These are phyloP conservation scores for Strix occidentalis DNA, from an alignment of 2,797 vertebrate species.

Conservation along the genomic window DNA sequence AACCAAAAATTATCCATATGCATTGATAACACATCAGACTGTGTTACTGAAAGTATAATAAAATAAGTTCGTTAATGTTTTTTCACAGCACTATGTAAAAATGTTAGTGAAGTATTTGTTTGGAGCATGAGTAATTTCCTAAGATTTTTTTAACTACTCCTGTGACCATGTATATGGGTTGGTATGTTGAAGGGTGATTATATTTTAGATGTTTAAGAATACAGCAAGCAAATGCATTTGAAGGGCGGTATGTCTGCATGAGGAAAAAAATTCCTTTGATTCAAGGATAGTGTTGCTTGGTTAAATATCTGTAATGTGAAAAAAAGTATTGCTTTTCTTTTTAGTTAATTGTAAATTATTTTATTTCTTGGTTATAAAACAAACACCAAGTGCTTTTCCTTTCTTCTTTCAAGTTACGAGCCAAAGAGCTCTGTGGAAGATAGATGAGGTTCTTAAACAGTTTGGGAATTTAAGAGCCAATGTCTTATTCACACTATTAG, in stretches of 20 bases:
- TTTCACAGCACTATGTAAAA: background rate
- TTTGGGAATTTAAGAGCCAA: background rate
- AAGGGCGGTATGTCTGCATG: background rate
- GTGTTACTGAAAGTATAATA: background rate
- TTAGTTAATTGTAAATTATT: background rate
- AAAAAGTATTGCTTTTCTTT: background rate
- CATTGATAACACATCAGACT: background rate
- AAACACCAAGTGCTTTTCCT: background rate
- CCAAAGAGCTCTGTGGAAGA: background rate
- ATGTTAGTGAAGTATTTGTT: background rate
- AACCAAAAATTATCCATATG: background rate
- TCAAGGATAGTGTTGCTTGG: background rate
- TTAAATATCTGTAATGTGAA: slow-evolving; percentile 3
- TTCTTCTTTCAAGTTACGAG: background rate
- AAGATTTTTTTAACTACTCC: background rate
- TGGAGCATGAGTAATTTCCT: background rate
- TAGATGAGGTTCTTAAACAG: background rate
- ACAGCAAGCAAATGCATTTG: background rate
- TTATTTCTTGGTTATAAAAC: background rate
- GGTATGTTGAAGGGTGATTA: background rate
- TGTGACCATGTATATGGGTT: background rate
- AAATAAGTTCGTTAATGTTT: background rate
- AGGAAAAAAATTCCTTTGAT: background rate
- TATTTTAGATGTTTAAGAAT: background rate
- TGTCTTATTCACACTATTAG: background rate